phyloP scores from a whole-genome alignment of 2,888 invertebrate species.

The Volucella zonaria region DNA sequence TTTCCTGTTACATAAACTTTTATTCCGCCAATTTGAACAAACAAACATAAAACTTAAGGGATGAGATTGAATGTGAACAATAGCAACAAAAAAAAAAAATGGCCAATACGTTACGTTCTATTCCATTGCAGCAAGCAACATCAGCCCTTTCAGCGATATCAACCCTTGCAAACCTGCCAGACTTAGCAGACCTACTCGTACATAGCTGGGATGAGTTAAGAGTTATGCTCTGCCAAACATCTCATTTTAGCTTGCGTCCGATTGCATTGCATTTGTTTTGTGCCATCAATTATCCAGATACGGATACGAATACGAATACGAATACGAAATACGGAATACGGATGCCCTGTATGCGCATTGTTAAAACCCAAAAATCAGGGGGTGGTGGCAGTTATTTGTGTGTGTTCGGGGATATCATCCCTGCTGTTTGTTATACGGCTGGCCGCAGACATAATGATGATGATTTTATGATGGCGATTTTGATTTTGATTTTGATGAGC shows the following conservation, averaged over 20 bases:
- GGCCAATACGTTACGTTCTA: slow-evolving; percentile 7
- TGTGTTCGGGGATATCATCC: not conserved
- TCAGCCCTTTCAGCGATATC: slow-evolving; percentile 3
- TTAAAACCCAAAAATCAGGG: slow-evolving; percentile 19
- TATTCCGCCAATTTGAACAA: slow-evolving; percentile 68
- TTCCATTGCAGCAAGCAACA: not conserved
- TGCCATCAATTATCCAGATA: slow-evolving; percentile 52
- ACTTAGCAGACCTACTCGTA: too few relatives aligned
- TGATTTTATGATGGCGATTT: slow-evolving; percentile 71
- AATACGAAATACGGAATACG: too few relatives aligned
- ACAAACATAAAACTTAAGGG: slow-evolving; percentile 25
- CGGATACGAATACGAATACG: not conserved
- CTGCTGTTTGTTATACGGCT: not conserved
- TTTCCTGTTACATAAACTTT: slow-evolving; percentile 72
- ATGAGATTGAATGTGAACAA: slow-evolving; percentile 11
- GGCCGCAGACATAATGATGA: slow-evolving; percentile 31
- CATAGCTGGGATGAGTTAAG: slow-evolving; percentile 8
- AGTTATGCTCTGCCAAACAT: slow-evolving; percentile 25
- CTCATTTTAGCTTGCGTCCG: slow-evolving; percentile 24
- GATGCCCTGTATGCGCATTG: slow-evolving; percentile 14
- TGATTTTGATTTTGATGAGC: slow-evolving; percentile 73
- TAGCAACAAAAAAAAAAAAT: not conserved
- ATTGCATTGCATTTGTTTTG: slow-evolving; percentile 63
- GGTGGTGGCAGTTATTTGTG: not conserved
- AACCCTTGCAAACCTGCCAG: slow-evolving; percentile 14